A percentile compares a stretch with the other conserved stretches of the same genome.
These are phyloP conservation scores for Drosophila sulfurigaster DNA, from an alignment of 1,140 invertebrate genomes.

Conservation along the genomic window DNA sequence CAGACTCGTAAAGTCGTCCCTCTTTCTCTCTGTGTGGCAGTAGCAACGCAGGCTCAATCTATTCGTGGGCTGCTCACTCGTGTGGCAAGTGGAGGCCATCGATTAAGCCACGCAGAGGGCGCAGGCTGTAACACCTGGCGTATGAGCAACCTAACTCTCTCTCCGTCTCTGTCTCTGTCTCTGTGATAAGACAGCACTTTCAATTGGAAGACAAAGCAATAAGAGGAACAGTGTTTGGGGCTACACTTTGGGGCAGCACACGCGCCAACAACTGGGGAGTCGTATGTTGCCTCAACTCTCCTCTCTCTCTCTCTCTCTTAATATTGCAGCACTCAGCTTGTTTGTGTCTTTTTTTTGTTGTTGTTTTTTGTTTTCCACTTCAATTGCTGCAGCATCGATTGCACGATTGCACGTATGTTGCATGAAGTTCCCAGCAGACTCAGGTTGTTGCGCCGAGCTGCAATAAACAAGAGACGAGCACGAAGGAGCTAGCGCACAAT, in stretches of 20 bases:
- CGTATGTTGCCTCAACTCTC: conserved; percentile 20
- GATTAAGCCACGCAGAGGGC: conserved; percentile 59
- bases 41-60: conserved; percentile 23
- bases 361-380: conserved; percentile 57
- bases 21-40: background rate
- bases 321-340: conserved; percentile 12
- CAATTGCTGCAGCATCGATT: conserved; percentile 67
- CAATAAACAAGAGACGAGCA: conserved; percentile 60
- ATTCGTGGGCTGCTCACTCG: conserved; percentile 42
- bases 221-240: conserved; percentile 45
- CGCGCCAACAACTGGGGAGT: conserved; percentile 34
- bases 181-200: conserved; percentile 61
- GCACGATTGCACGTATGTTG: conserved; percentile 54
- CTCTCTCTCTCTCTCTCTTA: background rate
- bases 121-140: conserved; percentile 43
- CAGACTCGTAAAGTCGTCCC: background rate
- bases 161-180: conserved; percentile 12
- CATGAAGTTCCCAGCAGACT: conserved; percentile 32
- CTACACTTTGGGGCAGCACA: conserved; percentile 39
- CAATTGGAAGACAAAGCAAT: conserved; percentile 70
- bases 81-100: conserved; percentile 59
- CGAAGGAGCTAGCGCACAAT: conserved; percentile 35
- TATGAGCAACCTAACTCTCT: conserved; percentile 52
- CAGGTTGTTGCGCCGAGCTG: conserved; percentile 49
- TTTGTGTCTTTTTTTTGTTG: conserved; percentile 6